These are phyloP conservation scores for Notiomystis cincta DNA, from an alignment of 2,113 vertebrate species.

Conservation along the genomic window DNA sequence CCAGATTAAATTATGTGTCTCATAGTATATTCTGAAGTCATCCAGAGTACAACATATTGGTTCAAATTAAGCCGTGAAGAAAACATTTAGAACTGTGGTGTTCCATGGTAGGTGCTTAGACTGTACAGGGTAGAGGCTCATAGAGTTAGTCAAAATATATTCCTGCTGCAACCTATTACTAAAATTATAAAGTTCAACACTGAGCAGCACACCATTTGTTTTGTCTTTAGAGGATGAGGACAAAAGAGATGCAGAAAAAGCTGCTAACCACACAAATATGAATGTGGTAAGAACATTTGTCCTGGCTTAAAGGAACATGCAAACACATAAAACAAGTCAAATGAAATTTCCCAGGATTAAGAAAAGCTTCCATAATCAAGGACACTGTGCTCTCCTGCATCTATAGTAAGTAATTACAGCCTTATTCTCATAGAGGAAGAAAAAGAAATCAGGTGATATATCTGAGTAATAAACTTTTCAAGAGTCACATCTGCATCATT, in stretches of 20 bases:
- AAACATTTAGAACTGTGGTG: not conserved
- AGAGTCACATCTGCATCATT: not conserved
- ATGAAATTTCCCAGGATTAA: constrained; percentile 6
- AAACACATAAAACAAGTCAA: not conserved
- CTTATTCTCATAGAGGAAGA: not conserved
- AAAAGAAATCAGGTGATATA: not conserved
- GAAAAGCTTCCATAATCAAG: not conserved
- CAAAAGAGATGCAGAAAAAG: not conserved
- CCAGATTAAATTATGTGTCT: constrained; percentile 24
- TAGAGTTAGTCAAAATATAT: constrained; percentile 51
- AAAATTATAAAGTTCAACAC: constrained; percentile 3
- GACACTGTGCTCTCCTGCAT: not conserved
- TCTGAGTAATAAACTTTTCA: not conserved
- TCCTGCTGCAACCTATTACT: not conserved
- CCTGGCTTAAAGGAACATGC: not conserved
- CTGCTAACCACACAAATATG: constrained; percentile 11
- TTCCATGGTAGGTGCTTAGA: not conserved
- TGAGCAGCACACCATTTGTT: constrained; percentile 18
- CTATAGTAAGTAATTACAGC: not conserved
- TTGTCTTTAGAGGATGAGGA: constrained; percentile 38
- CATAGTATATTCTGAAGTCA: not conserved
- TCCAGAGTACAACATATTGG: not conserved
- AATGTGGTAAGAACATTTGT: constrained; percentile 12
- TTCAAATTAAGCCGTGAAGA: constrained; percentile 7
- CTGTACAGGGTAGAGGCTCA: not conserved